These are phyloP conservation scores for Alitta virens DNA, from an alignment of 2,888 invertebrate species.

Conservation along the genomic window DNA sequence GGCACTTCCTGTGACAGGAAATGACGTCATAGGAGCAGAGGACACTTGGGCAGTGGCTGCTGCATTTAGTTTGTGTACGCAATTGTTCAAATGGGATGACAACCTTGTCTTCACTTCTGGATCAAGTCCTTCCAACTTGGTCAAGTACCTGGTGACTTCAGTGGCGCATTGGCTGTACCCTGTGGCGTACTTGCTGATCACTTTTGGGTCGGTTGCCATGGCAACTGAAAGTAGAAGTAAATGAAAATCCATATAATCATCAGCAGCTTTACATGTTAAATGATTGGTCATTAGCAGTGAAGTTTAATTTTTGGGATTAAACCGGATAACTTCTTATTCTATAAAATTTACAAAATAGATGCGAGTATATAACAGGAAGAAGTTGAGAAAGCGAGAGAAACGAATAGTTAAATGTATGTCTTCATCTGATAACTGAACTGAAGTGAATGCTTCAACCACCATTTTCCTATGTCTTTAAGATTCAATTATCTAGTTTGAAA, in stretches of 20 bases:
- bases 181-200: constrained; percentile 24
- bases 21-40: neutral
- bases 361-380: no score
- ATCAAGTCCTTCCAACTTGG: constrained; percentile 20
- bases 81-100: neutral
- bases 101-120: constrained; percentile 5
- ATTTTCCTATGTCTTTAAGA: no score
- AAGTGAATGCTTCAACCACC: no score
- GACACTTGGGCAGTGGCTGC: no score
- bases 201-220: constrained; percentile 17
- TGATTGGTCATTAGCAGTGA: no score
- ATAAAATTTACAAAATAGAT: no score
- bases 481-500: no score
- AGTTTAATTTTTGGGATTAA: no score
- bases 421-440: no score
- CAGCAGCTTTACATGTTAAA: neutral
- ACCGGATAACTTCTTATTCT: no score
- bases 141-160: constrained; percentile 47
- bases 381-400: no score
- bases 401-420: no score
- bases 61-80: constrained; percentile 7
- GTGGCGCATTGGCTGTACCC: constrained; percentile 46
- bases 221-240: constrained; percentile 10
- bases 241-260: neutral
- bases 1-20: neutral